Evolutionary conservation across 2,113 vertebrate species (phyloP).

Genomic region (western clawed frog (Xenopus tropicalis)): UCB_Xtro_10.0 CM004448.2:108968501-108969000

Average conservation of each 20-base stretch:
- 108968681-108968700: not conserved
- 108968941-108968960: too few relatives aligned
- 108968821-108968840: not conserved
- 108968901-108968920: too few relatives aligned
- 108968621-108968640: too few relatives aligned
- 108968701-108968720: not conserved
- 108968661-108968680: not conserved
- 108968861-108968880: constrained; percentile 9
- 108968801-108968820: not conserved
- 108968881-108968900: not conserved
- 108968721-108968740: not conserved
- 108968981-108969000: too few relatives aligned
- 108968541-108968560: too few relatives aligned
- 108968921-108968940: too few relatives aligned
- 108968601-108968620: too few relatives aligned
- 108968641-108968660: not conserved
- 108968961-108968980: too few relatives aligned
- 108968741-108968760: not conserved
- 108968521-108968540: too few relatives aligned
- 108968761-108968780: constrained; percentile 30
- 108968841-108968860: constrained; percentile 23
- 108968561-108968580: too few relatives aligned
- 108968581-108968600: too few relatives aligned
- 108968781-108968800: constrained; percentile 20
- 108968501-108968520: too few relatives aligned